A percentile compares a stretch with the other conserved stretches of the same genome.
Conservation (phyloP, 1,140 invertebrate species). For the Trialeurodes vaporariorum region DNA sequence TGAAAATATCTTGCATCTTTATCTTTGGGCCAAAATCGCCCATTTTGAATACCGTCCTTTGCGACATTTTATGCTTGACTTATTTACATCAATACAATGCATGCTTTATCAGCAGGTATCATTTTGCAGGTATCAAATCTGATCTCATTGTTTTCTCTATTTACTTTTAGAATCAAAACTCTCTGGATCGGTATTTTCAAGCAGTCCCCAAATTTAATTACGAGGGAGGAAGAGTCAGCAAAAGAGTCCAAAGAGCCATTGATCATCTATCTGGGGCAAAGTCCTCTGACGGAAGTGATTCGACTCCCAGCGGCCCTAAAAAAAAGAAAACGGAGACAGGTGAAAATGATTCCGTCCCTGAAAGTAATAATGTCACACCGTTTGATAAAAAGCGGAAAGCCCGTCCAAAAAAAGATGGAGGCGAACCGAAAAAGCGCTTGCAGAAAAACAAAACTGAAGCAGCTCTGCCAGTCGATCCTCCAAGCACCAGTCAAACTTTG, state of each 20-base stretch:
- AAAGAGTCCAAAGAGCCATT: slow-evolving; percentile 61
- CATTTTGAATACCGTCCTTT: not conserved
- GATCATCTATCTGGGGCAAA: slow-evolving; percentile 36
- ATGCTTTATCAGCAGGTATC: not conserved
- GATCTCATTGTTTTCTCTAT: slow-evolving; percentile 1
- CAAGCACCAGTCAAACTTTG: slow-evolving; percentile 26
- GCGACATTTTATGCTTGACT: not conserved
- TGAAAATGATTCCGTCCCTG: not conserved
- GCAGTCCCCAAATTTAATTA: slow-evolving; percentile 36
- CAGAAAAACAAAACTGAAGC: slow-evolving; percentile 23
- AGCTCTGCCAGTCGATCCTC: slow-evolving; percentile 17
- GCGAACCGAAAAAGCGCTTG: slow-evolving; percentile 25
- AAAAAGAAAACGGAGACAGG: slow-evolving; percentile 19
- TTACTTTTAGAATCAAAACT: slow-evolving; percentile 44
- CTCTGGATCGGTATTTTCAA: slow-evolving; percentile 61
- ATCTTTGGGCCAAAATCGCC: no score
- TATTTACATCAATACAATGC: not conserved
- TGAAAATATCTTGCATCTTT: no score
- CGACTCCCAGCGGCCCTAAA: slow-evolving; percentile 17
- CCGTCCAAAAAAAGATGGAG: slow-evolving; percentile 17
- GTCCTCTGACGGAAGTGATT: slow-evolving; percentile 18
- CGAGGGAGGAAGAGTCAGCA: slow-evolving; percentile 52
- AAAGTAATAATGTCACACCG: not conserved
- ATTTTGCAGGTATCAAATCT: not conserved
- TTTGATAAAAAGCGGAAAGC: not conserved